Conservation (phyloP, 2,888 invertebrate genomes). For the Lycocerus yunnanus region DNA sequence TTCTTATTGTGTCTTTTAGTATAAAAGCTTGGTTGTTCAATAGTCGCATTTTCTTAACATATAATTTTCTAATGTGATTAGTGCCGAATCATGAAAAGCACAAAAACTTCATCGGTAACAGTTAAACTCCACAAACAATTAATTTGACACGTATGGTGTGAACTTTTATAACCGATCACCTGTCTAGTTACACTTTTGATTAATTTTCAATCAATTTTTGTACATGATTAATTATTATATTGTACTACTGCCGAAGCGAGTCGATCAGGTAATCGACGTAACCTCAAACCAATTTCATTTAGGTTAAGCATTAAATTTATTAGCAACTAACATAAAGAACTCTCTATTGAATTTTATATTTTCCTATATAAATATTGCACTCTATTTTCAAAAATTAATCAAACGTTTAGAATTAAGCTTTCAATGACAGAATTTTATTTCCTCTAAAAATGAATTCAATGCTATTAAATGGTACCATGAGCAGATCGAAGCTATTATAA, state of each 20-base stretch:
- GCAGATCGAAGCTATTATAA: conserved; percentile 51
- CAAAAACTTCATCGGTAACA: conserved; percentile 26
- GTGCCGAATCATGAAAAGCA: conserved; percentile 23
- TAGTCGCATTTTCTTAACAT: conserved; percentile 13
- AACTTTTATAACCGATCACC: conserved; percentile 57
- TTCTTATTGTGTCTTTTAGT: conserved; percentile 35
- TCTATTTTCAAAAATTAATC: conserved; percentile 18
- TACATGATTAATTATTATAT: conserved; percentile 54
- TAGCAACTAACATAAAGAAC: not conserved
- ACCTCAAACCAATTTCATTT: conserved; percentile 20
- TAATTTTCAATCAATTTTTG: conserved; percentile 58
- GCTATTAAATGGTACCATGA: conserved; percentile 48
- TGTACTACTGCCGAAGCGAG: conserved; percentile 41
- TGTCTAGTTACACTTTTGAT: conserved; percentile 58
- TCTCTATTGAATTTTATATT: not conserved
- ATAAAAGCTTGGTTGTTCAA: conserved; percentile 21
- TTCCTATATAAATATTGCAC: not conserved
- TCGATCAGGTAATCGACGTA: conserved; percentile 38
- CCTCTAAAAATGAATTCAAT: conserved; percentile 7
- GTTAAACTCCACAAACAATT: conserved; percentile 48
- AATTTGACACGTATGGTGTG: conserved; percentile 57
- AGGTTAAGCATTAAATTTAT: not conserved
- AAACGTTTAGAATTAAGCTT: conserved; percentile 5
- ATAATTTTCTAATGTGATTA: conserved; percentile 8
- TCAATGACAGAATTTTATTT: conserved; percentile 14